A percentile compares a stretch with the other conserved stretches of the same genome.
Conservation (phyloP, 2,797 vertebrate genomes). For the Enteromius fasciolatus region DNA sequence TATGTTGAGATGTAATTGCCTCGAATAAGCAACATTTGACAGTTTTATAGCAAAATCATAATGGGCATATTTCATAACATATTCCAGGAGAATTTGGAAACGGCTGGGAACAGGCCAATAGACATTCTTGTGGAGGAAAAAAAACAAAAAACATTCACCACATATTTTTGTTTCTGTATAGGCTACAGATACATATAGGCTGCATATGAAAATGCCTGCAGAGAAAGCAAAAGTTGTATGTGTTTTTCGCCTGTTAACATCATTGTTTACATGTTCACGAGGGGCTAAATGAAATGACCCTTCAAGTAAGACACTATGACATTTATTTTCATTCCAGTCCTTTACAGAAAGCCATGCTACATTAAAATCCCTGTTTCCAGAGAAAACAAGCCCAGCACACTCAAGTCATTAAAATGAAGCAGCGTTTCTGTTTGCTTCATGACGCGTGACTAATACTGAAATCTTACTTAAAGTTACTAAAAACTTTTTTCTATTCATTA, state of each 20-base stretch:
- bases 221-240: not conserved
- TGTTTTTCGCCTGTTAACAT: not conserved
- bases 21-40: not conserved
- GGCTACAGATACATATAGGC: not conserved
- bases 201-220: not conserved
- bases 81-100: not conserved
- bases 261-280: not conserved
- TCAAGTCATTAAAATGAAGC: not conserved
- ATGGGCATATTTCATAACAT: not conserved
- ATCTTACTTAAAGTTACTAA: not conserved
- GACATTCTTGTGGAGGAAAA: not conserved
- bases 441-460: not conserved
- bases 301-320: not conserved
- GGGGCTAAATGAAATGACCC: not conserved
- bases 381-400: slow-evolving; percentile 14
- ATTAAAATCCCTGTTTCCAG: slow-evolving; percentile 5
- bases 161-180: not conserved
- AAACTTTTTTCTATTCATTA: not conserved
- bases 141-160: not conserved
- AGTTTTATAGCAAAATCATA: not conserved
- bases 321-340: not conserved
- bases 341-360: not conserved
- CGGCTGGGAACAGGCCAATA: not conserved
- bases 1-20: not conserved
- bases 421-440: not conserved